Percentiles rank a stretch among this genome's conserved stretches.
phyloP scores from a whole-genome alignment of 2,113 vertebrate genomes.

The Centropristis striata region DNA sequence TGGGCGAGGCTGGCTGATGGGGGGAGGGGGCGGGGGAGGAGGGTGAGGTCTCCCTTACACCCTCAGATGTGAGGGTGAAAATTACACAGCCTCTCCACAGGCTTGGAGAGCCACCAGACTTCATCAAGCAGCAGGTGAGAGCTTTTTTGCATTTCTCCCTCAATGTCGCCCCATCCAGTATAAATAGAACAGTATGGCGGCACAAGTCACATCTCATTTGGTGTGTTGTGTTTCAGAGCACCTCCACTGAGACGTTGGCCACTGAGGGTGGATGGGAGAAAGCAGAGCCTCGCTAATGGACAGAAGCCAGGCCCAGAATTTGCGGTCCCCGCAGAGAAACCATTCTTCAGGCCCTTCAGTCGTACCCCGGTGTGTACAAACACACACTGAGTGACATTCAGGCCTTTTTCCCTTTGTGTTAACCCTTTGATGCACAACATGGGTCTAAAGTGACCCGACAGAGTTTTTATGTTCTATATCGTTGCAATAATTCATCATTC shows the following conservation, averaged over 20 bases:
- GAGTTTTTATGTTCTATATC: no score
- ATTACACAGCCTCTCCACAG: slow-evolving; percentile 72
- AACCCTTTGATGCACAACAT: no score
- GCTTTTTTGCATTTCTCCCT: slow-evolving; percentile 64
- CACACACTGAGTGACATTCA: slow-evolving; percentile 23
- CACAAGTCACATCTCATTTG: slow-evolving; percentile 83
- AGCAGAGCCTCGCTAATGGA: slow-evolving; percentile 67
- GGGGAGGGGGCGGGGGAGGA: slow-evolving; percentile 20
- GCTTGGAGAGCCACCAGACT: slow-evolving; percentile 72
- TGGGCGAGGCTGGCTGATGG: slow-evolving; percentile 38
- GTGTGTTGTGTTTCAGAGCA: slow-evolving; percentile 74
- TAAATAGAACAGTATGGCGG: slow-evolving; percentile 80
- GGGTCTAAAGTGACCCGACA: no score
- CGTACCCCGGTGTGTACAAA: slow-evolving; percentile 26
- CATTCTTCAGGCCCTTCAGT: slow-evolving; percentile 25
- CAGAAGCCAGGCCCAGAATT: slow-evolving; percentile 42
- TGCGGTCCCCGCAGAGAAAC: slow-evolving; percentile 35
- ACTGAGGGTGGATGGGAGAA: slow-evolving; percentile 51
- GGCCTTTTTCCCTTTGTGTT: slow-evolving; percentile 15
- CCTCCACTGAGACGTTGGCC: slow-evolving; percentile 64
- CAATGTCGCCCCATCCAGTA: slow-evolving; percentile 69
- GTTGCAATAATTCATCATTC: no score
- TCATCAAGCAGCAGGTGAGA: slow-evolving; percentile 81
- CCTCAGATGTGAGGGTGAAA: slow-evolving; percentile 77
- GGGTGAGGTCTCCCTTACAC: slow-evolving; percentile 57